Evolutionary conservation across 2,888 invertebrate genomes (phyloP).

Genomic region (Synergus laeviventris): DNA sequence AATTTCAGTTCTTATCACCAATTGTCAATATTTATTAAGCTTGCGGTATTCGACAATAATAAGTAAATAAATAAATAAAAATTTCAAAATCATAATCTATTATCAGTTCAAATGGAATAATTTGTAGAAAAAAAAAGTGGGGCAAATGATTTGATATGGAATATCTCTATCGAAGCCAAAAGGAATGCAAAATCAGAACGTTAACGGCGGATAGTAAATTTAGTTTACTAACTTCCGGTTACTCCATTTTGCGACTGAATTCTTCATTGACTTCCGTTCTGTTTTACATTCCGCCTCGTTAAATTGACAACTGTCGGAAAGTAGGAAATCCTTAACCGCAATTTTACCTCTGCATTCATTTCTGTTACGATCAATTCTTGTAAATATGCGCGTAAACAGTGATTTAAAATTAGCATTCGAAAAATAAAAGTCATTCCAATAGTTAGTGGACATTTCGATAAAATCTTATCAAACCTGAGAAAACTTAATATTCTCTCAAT

Average conservation of each 20-base stretch:
- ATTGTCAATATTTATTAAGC: not conserved
- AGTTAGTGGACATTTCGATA: not conserved
- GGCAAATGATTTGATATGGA: not conserved
- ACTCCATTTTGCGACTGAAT: conserved; percentile 46
- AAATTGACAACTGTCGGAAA: conserved; percentile 55
- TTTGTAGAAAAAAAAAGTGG: not conserved
- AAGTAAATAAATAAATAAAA: not conserved
- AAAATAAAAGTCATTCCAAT: not conserved
- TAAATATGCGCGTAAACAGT: conserved; percentile 21
- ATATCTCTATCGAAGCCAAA: not conserved
- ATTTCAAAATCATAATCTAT: too few species aligned
- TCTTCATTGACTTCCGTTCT: conserved; percentile 57
- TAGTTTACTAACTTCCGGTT: conserved; percentile 68
- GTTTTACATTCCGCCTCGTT: conserved; percentile 55
- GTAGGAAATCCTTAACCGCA: conserved; percentile 41
- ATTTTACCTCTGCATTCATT: conserved; percentile 13
- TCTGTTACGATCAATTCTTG: not conserved
- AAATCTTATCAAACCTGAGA: not conserved
- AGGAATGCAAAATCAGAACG: conserved; percentile 37
- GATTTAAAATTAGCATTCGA: not conserved
- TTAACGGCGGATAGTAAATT: conserved; percentile 65
- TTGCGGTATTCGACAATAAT: not conserved
- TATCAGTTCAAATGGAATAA: not conserved
- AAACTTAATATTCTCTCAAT: not conserved
- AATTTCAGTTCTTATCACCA: not conserved